Evolutionary conservation across 1,140 invertebrate species (phyloP).

Genomic region (Plectrocnemia conspersa): DNA sequence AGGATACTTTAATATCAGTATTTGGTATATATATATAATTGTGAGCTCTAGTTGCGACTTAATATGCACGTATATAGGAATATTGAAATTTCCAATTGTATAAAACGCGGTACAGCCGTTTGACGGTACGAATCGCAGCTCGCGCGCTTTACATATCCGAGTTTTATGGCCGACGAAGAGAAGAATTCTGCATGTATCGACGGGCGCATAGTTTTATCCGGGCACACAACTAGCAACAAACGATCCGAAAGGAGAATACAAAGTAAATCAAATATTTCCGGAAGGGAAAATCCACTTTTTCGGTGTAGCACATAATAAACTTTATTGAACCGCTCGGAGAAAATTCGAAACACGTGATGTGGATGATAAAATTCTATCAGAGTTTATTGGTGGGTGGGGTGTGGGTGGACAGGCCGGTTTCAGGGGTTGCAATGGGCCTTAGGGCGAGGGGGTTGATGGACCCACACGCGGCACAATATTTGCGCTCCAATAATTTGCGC

Average conservation of each 20-base stretch:
- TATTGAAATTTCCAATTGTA: too few species aligned
- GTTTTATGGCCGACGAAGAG: too few species aligned
- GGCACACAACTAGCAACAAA: constrained; percentile 5
- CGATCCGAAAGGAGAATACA: constrained; percentile 23
- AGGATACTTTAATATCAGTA: too few species aligned
- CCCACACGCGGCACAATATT: constrained; percentile 26
- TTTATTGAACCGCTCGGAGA: constrained; percentile 33
- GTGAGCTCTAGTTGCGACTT: too few species aligned
- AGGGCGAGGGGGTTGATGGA: too few species aligned
- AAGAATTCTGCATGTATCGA: too few species aligned
- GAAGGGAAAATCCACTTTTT: constrained; percentile 30
- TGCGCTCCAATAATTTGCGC: constrained; percentile 31
- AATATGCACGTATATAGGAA: too few species aligned
- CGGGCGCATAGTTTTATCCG: too few species aligned
- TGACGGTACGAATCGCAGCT: too few species aligned
- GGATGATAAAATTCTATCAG: constrained; percentile 33
- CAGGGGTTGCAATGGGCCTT: too few species aligned
- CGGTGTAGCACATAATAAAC: constrained; percentile 32
- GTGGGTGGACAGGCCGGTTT: neutral
- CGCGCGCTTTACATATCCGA: neutral
- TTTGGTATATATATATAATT: too few species aligned
- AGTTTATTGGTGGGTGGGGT: constrained; percentile 13
- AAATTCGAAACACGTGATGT: constrained; percentile 35
- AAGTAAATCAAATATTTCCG: constrained; percentile 34
- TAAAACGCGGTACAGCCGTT: too few species aligned